These are phyloP conservation scores for Hippopotamus amphibius DNA, from an alignment of 2,113 vertebrate species.

Conservation along the genomic window DNA sequence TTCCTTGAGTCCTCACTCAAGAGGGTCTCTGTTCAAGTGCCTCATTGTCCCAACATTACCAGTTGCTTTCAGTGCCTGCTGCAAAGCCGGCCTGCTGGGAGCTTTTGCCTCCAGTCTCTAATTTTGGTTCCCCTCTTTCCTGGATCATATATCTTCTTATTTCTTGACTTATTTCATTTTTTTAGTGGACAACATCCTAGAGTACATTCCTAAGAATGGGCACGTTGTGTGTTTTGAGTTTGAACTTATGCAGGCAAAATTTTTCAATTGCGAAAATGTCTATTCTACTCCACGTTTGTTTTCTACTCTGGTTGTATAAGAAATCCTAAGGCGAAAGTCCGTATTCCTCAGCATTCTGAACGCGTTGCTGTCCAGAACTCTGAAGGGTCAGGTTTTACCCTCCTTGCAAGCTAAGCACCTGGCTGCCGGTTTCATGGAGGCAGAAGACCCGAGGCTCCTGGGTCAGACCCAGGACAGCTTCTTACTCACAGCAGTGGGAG, in stretches of 20 bases:
- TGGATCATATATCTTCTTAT: background rate
- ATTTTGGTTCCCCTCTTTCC: background rate
- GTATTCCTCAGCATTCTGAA: background rate
- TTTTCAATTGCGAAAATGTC: background rate
- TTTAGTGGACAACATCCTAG: background rate
- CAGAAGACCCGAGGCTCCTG: background rate
- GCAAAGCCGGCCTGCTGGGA: background rate
- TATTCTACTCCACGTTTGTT: background rate
- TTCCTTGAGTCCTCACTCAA: background rate
- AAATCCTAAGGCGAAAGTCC: background rate
- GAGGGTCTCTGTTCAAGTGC: background rate
- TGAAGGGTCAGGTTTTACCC: background rate
- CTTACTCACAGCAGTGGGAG: background rate
- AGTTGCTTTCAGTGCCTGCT: background rate
- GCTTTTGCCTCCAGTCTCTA: background rate
- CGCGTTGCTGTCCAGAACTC: background rate
- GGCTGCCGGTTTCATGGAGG: background rate
- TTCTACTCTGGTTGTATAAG: background rate
- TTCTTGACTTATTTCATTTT: background rate
- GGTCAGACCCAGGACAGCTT: background rate
- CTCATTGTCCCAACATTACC: background rate
- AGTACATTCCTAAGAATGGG: background rate
- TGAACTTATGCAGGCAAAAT: background rate
- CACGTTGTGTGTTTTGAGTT: background rate
- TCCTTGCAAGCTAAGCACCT: background rate